phyloP scores from a whole-genome alignment of 2,113 vertebrate genomes.

The Hiodon tergisus region DNA sequence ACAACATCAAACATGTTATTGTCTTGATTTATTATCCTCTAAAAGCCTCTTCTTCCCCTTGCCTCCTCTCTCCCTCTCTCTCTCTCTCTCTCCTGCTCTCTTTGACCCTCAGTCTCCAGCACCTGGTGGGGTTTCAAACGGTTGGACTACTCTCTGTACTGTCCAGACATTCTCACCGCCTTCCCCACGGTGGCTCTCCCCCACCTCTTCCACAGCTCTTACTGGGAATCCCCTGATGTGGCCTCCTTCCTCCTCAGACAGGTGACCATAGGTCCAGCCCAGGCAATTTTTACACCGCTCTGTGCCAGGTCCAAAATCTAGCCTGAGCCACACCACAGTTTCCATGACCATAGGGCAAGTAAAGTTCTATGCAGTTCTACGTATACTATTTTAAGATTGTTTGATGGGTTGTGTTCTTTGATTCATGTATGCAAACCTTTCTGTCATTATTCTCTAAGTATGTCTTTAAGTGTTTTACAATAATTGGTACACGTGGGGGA shows the following conservation, averaged over 20 bases:
- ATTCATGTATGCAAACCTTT: too few relatives aligned
- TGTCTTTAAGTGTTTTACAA: too few relatives aligned
- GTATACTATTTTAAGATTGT: too few relatives aligned
- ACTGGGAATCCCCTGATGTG: conserved; percentile 95
- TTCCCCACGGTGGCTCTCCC: conserved; percentile 92
- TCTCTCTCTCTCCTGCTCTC: not conserved
- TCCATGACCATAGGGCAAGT: too few relatives aligned
- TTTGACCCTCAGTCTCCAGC: conserved; percentile 58
- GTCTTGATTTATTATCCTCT: not conserved
- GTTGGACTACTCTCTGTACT: conserved; percentile 92
- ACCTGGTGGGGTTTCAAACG: conserved; percentile 95
- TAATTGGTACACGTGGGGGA: too few relatives aligned
- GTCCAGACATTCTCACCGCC: conserved; percentile 84
- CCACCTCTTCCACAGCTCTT: conserved; percentile 94
- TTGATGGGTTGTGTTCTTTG: too few relatives aligned
- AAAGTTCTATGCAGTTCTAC: too few relatives aligned
- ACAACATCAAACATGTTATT: not conserved
- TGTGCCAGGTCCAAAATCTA: not conserved
- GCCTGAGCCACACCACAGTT: too few relatives aligned
- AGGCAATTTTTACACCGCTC: not conserved
- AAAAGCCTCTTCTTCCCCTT: not conserved
- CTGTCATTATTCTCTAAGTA: too few relatives aligned
- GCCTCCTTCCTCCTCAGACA: conserved; percentile 93
- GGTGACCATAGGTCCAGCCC: conserved; percentile 51
- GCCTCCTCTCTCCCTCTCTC: not conserved